A percentile compares a stretch with the other conserved stretches of the same genome.
These are phyloP conservation scores for Orchestes rusci DNA, from an alignment of 2,888 invertebrate genomes.

Conservation along the genomic window DNA sequence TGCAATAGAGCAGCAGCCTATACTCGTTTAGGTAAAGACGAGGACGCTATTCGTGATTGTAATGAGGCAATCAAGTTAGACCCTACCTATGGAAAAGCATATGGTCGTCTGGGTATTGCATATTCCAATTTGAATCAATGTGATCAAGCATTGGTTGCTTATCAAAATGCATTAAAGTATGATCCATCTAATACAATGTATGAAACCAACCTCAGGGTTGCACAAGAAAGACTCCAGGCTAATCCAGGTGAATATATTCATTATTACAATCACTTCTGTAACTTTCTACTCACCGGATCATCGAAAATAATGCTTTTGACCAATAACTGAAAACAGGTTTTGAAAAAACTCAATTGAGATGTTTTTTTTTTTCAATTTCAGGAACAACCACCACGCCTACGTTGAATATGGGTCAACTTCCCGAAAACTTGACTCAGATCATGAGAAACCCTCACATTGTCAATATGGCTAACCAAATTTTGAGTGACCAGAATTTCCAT, in stretches of 20 bases:
- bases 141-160: slow-evolving; percentile 78
- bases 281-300: not conserved
- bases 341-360: too few species aligned
- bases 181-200: slow-evolving; percentile 92
- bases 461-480: slow-evolving; percentile 78
- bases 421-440: slow-evolving; percentile 56
- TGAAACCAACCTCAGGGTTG: slow-evolving; percentile 74
- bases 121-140: slow-evolving; percentile 77
- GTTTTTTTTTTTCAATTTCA: not conserved
- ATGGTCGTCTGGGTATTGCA: slow-evolving; percentile 85
- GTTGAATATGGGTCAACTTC: slow-evolving; percentile 22
- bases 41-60: slow-evolving; percentile 84
- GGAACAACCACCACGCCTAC: slow-evolving; percentile 1
- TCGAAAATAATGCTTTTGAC: too few species aligned
- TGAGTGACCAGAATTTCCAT: slow-evolving; percentile 78
- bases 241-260: too few species aligned
- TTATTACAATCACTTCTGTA: slow-evolving; percentile 1
- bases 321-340: too few species aligned
- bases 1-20: slow-evolving; percentile 96
- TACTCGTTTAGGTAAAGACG: slow-evolving; percentile 79
- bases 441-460: slow-evolving; percentile 80
- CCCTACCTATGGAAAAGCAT: slow-evolving; percentile 90
- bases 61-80: slow-evolving; percentile 82
- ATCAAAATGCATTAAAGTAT: slow-evolving; percentile 77
- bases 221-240: slow-evolving; percentile 54